Evolutionary conservation across 2,888 invertebrate genomes (phyloP).

Genomic region (Arenicola marina): DNA sequence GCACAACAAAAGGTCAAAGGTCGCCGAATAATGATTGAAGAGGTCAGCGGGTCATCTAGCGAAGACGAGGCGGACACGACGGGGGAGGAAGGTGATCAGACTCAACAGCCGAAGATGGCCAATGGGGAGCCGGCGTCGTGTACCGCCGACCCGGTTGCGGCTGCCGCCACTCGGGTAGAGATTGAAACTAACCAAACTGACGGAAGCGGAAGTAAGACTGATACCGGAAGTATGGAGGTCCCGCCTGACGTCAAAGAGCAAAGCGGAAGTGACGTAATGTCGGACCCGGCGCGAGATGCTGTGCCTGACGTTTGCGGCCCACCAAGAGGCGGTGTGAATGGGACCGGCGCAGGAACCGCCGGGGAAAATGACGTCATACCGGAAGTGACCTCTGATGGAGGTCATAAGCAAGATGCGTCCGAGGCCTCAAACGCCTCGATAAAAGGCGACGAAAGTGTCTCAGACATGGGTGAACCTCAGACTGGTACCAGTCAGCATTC

Average conservation of each 20-base stretch:
- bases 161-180: background rate
- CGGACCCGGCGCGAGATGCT: too few relatives aligned
- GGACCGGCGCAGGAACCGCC: too few relatives aligned
- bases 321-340: too few relatives aligned
- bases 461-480: too few relatives aligned
- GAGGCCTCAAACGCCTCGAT: background rate
- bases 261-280: background rate
- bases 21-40: conserved; percentile 54
- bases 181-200: background rate
- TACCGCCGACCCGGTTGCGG: background rate
- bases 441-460: background rate
- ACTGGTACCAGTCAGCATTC: too few relatives aligned
- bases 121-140: background rate
- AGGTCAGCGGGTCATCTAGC: conserved; percentile 42
- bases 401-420: background rate
- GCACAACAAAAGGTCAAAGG: conserved; percentile 46
- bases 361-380: background rate
- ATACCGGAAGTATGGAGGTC: too few relatives aligned
- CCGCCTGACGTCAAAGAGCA: background rate
- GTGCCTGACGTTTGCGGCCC: too few relatives aligned
- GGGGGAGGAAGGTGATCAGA: background rate
- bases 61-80: conserved; percentile 20
- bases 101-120: background rate
- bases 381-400: background rate
- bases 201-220: too few relatives aligned